Base-by-base conservation (phyloP, 2,797 vertebrate genomes). In the Parauchenoglanis ngamensis region DNA sequence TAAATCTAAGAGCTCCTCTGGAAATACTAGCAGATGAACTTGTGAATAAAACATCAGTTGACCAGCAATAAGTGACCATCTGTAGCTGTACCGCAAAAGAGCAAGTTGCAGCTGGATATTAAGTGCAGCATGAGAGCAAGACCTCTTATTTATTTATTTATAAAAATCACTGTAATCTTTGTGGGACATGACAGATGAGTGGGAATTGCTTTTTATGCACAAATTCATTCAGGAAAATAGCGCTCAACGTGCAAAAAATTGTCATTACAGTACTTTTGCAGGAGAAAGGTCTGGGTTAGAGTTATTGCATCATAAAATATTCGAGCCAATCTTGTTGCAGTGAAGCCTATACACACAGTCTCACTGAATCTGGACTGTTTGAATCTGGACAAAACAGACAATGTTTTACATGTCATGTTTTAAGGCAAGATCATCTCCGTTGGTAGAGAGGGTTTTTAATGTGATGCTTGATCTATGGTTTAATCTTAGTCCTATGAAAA, bases 11-110 rank as follows among this genome's bases (percentile, higher is more conserved):
- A 5, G 15, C 21, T 67, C 61, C 81, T 54, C n/a, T 83, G 81
- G 63, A 67, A 68, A 67, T 82, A 67, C 80, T 61, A 82, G 61
- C 44, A 82, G 61, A 82, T 65, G n/a, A 79, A 46, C 46, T n/a
- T 57, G 63, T 52, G 23, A 59, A 46, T 59, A 81, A 59, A 85
- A 52, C 44, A 76, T 85, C 44, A 76, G 54, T 19, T 52, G 40
- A 63, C 63, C 54, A 75, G 68, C 3, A 59, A 44, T 59, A 44
- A 59, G 35, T 61, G 25, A 70, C 56, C 35, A 61, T 67, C 80
- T 65, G 61, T 82, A 67, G 61, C 61, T 28, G 7, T 67, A 82
- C 61, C n/a, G n/a, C n/a, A 67, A 7, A 28, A 19, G 23, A 65
- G 21, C 40, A 4, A 63, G 11, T n/a, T 65, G 13, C 44, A 49